Base-by-base conservation (phyloP, 2,113 vertebrate species). In the Mastomys natalensis region DNA sequence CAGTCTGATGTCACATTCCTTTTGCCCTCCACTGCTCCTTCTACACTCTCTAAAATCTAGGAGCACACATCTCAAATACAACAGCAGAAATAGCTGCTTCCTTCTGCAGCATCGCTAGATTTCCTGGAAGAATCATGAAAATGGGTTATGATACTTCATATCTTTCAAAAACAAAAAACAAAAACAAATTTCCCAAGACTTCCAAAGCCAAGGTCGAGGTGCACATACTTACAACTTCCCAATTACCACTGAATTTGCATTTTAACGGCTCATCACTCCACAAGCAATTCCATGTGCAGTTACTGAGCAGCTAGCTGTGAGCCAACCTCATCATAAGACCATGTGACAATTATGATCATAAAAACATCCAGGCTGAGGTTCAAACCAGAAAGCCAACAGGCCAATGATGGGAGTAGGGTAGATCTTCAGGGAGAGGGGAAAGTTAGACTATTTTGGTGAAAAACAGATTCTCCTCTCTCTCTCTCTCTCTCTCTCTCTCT, bases 371-470 rank as follows among this genome's bases (percentile, higher is more conserved):
- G 53, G 34, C 53, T 66, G 58, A 87, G 60, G 7, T 10, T 51
- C 70, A 51, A 77, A 43, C 19, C n/a, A n/a, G 48, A 85, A 93
- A 43, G 24, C 68, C 48, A 45, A 55, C 4, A 34, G 43, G 16
- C 29, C 60, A 70, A 43, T 17, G 22, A 26, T 1, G 29, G 21
- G n/a, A 4, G 9, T n/a, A 62, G 51, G 7, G 16, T 9, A 53
- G 70, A 37, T 34, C 37, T 40, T 37, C 48, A 40, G 34, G 55
- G 26, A 64, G 16, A 93, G 13, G 48, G 40, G 21, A 81, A 12
- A 85, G n/a, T 24, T 1, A 11, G 1, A 5, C 34, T 34, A 0
- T 48, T 43, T 29, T 7, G 2, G 21, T 24, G 24, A 48, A 16
- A 5, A 85, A 74, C 34, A 37, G 29, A 64, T 64, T 34, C 31